Conservation (phyloP, 2,888 invertebrate genomes). For the Apodemia mormo region DNA sequence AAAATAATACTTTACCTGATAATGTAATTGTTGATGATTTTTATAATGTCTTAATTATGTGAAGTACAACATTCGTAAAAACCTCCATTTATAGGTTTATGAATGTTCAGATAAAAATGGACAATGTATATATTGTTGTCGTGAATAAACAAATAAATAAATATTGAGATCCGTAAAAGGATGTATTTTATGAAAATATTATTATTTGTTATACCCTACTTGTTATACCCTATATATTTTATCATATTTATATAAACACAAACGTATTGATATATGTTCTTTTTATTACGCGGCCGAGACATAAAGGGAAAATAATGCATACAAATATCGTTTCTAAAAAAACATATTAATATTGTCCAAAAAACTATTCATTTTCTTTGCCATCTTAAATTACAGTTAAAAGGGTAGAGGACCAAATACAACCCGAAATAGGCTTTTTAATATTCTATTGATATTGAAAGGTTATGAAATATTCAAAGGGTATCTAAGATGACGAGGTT, state of each 20-base stretch:
- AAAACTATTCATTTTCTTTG: neutral
- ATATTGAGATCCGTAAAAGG: no score
- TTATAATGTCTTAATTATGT: no score
- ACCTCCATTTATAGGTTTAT: no score
- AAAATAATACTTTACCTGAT: no score
- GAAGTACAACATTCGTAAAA: no score
- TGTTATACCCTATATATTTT: neutral
- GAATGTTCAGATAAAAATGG: no score
- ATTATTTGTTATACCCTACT: no score
- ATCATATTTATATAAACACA: neutral
- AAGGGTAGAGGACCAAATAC: slow-evolving; percentile 22
- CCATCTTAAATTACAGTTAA: slow-evolving; percentile 20
- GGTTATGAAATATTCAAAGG: slow-evolving; percentile 21
- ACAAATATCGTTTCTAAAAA: neutral
- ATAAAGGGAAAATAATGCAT: neutral
- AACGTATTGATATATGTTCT: neutral
- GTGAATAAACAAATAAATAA: no score
- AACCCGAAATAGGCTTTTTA: slow-evolving; percentile 20
- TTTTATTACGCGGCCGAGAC: neutral
- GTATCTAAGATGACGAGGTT: slow-evolving; percentile 14
- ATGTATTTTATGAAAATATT: no score
- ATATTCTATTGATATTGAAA: slow-evolving; percentile 20
- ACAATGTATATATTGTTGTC: no score
- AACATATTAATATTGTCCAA: neutral
- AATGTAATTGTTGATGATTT: no score